A percentile compares a stretch with the other conserved stretches of the same genome.
phyloP scores from a whole-genome alignment of 2,797 vertebrate species.

The Sebastiscus albofasciatus region DNA sequence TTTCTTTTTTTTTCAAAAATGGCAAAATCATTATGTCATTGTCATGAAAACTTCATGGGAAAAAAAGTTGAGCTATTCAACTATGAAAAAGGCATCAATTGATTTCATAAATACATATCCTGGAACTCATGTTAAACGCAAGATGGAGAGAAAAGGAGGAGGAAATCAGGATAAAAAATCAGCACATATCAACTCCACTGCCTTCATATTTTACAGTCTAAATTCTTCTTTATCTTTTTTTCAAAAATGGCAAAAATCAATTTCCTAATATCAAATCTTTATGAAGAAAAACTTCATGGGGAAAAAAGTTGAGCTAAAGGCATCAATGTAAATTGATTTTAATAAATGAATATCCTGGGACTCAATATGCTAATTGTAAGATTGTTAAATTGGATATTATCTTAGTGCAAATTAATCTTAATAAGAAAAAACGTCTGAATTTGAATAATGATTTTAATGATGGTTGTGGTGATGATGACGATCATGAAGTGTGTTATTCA shows the following conservation, averaged over 20 bases:
- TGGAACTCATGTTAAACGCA: neutral
- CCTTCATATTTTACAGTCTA: neutral
- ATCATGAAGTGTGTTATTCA: conserved; percentile 18
- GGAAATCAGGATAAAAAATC: neutral
- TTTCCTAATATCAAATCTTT: neutral
- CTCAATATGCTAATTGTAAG: neutral
- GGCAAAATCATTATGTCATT: neutral
- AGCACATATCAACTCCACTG: neutral
- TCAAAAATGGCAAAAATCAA: neutral
- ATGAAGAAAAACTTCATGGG: neutral
- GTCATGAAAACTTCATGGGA: neutral
- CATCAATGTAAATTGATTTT: neutral
- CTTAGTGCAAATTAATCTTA: conserved; percentile 8
- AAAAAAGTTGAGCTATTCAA: neutral
- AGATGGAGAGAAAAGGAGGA: neutral
- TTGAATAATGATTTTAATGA: conserved; percentile 41
- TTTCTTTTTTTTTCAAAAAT: neutral
- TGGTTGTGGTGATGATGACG: conserved; percentile 22
- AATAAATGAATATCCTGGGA: neutral
- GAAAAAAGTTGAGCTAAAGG: neutral
- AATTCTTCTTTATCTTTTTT: neutral
- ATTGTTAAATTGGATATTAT: conserved; percentile 11
- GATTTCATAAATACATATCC: neutral
- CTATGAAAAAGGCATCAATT: too few relatives aligned
- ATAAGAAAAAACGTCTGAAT: conserved; percentile 25